phyloP scores from a whole-genome alignment of 2,888 invertebrate species.

The Cheilosia impressa region DNA sequence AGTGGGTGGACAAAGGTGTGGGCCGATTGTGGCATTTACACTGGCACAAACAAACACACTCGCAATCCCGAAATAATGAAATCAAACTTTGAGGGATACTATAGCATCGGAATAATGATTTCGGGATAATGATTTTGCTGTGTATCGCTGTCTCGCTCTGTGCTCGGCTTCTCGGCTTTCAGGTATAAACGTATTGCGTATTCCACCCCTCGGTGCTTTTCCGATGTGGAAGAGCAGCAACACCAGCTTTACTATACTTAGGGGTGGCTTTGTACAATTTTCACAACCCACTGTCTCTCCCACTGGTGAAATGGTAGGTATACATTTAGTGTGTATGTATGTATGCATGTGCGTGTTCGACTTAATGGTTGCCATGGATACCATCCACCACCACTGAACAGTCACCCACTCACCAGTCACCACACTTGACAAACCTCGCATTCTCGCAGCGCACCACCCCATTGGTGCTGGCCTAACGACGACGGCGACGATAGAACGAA shows the following conservation, averaged over 20 bases:
- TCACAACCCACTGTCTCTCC: conserved; percentile 48
- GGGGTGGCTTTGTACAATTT: conserved; percentile 62
- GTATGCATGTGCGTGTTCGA: conserved; percentile 48
- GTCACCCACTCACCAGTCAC: conserved; percentile 48
- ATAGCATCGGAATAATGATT: conserved; percentile 66
- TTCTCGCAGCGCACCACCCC: conserved; percentile 33
- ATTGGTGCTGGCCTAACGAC: conserved; percentile 45
- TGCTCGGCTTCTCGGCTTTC: not conserved
- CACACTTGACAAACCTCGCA: conserved; percentile 49
- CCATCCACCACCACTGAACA: conserved; percentile 65
- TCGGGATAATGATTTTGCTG: conserved; percentile 66
- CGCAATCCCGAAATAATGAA: conserved; percentile 57
- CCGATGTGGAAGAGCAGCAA: conserved; percentile 20
- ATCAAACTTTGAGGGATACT: conserved; percentile 69
- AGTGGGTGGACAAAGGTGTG: conserved; percentile 59
- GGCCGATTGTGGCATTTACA: conserved; percentile 69
- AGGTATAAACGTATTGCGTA: conserved; percentile 65
- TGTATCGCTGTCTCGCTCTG: conserved; percentile 38
- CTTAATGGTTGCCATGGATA: conserved; percentile 72
- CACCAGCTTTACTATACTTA: conserved; percentile 70
- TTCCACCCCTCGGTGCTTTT: conserved; percentile 67
- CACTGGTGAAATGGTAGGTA: conserved; percentile 43
- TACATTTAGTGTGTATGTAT: not conserved
- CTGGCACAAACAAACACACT: conserved; percentile 34
- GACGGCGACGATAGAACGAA: conserved; percentile 37